Conservation (phyloP, 53 echinoderm and acorn worm species). For the Hippasteria phrygiana region DNA sequence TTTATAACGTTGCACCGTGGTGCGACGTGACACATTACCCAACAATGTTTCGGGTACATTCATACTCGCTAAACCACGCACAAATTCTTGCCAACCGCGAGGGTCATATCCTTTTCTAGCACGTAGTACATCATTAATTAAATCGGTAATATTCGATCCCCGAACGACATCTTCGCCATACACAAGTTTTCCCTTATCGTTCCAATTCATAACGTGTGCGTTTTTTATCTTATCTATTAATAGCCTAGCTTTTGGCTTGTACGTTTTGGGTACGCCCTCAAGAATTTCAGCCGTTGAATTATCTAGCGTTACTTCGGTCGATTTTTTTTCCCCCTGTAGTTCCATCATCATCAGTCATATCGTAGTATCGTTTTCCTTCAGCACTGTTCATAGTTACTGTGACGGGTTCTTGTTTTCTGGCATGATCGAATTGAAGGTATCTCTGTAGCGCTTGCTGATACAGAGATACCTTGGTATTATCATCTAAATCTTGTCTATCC, state of each 20-base stretch:
- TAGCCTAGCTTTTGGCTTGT: slow-evolving; percentile 23
- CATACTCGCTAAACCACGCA: background rate
- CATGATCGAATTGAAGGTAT: too few species aligned
- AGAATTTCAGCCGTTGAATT: too few species aligned
- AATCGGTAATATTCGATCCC: slow-evolving; percentile 55
- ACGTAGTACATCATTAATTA: slow-evolving; percentile 6
- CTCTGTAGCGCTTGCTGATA: too few species aligned
- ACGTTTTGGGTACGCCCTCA: slow-evolving; percentile 23
- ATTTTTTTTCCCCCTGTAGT: too few species aligned
- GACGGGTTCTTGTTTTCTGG: too few species aligned
- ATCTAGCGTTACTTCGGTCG: too few species aligned
- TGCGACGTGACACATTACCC: background rate
- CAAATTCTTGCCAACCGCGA: background rate
- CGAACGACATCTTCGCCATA: slow-evolving; percentile 26
- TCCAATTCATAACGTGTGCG: slow-evolving; percentile 24
- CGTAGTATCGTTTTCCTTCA: too few species aligned
- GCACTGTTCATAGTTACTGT: too few species aligned
- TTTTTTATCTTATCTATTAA: slow-evolving; percentile 1
- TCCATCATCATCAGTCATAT: too few species aligned
- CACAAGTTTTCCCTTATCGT: slow-evolving; percentile 36
- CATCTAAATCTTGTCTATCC: too few species aligned
- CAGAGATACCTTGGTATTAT: too few species aligned
- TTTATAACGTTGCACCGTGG: background rate
- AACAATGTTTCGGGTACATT: background rate
- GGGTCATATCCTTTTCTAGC: slow-evolving; percentile 7